Conservation (phyloP, 2,888 invertebrate species). For the Phalera bucephala region DNA sequence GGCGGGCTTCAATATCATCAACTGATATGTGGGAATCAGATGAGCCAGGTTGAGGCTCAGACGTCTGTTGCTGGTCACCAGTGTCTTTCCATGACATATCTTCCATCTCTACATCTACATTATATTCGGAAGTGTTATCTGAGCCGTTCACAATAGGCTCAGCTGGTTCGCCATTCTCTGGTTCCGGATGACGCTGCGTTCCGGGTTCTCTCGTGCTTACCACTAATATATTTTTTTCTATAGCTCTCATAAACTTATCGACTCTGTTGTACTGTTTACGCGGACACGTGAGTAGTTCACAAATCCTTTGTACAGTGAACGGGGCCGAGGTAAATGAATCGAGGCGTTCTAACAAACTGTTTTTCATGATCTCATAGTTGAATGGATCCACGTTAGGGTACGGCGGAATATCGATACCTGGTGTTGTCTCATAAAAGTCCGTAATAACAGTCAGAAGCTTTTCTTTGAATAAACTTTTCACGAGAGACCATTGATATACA, state of each 20-base stretch:
- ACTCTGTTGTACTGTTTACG: constrained; percentile 96
- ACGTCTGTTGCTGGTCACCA: constrained; percentile 48
- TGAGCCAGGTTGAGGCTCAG: constrained; percentile 68
- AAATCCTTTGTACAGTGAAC: constrained; percentile 97
- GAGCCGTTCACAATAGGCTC: constrained; percentile 84
- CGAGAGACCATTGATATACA: constrained; percentile 94
- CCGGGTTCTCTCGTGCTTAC: constrained; percentile 90
- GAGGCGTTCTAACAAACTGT: constrained; percentile 89
- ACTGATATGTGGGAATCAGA: constrained; percentile 69
- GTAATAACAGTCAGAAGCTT: constrained; percentile 94
- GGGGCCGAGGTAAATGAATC: constrained; percentile 95
- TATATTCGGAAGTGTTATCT: constrained; percentile 79
- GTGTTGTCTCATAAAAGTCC: constrained; percentile 92
- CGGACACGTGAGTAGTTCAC: constrained; percentile 95
- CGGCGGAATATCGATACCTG: constrained; percentile 90
- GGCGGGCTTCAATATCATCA: constrained; percentile 65
- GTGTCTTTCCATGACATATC: constrained; percentile 78
- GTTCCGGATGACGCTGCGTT: constrained; percentile 81
- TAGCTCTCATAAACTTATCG: constrained; percentile 98
- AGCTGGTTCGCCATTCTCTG: constrained; percentile 86
- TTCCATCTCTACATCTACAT: constrained; percentile 82
- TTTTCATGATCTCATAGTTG: constrained; percentile 94
- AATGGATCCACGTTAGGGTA: constrained; percentile 96
- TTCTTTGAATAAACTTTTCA: constrained; percentile 94
- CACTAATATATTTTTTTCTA: constrained; percentile 97